These are phyloP conservation scores for Sphaerophoria rueppellii DNA, from an alignment of 2,888 invertebrate species.

Conservation along the genomic window DNA sequence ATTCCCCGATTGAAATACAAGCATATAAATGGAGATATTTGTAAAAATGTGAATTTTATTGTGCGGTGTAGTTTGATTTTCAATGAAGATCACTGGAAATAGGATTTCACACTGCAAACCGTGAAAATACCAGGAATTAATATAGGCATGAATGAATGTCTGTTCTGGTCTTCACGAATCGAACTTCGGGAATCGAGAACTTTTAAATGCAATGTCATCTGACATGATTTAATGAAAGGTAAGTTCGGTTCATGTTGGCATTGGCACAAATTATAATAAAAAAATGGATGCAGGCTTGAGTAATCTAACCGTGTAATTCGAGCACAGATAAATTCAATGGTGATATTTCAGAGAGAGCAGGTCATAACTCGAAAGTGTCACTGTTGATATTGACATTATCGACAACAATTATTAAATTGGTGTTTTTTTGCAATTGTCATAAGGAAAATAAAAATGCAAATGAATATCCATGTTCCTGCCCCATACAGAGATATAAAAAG, in stretches of 20 bases:
- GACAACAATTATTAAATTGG: constrained; percentile 34
- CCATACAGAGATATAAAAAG: too few species aligned
- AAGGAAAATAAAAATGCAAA: background rate
- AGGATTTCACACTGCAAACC: constrained; percentile 60
- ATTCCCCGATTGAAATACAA: constrained; percentile 43
- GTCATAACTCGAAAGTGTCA: background rate
- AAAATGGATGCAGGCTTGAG: constrained; percentile 18
- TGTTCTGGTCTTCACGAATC: background rate
- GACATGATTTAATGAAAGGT: constrained; percentile 45
- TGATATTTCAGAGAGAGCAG: constrained; percentile 16
- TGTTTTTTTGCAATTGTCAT: constrained; percentile 1
- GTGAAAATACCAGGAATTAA: constrained; percentile 64
- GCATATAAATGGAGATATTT: background rate
- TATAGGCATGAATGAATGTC: constrained; percentile 54
- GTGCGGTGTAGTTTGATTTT: constrained; percentile 70
- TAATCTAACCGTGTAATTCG: constrained; percentile 39
- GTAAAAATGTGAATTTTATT: constrained; percentile 36
- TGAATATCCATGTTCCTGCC: too few species aligned
- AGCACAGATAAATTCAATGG: constrained; percentile 27
- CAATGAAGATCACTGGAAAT: constrained; percentile 67
- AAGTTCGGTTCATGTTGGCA: background rate
- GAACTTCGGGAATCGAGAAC: background rate
- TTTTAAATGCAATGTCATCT: constrained; percentile 46
- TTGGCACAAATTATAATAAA: background rate
- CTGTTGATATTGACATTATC: constrained; percentile 19